Conservation (phyloP, 2,888 invertebrate species). For the Halictus ligatus region DNA sequence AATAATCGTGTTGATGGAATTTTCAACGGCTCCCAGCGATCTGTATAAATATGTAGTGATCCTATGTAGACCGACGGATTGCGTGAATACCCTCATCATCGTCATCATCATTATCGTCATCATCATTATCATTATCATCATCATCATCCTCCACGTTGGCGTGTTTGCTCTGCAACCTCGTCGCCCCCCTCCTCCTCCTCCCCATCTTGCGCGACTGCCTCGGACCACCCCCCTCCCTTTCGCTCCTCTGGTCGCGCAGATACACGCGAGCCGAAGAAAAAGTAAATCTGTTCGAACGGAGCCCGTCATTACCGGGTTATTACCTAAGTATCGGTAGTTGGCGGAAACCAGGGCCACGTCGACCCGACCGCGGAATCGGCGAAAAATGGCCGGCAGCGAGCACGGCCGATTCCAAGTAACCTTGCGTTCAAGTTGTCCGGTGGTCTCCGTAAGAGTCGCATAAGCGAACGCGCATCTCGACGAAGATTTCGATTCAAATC, state of each 20-base stretch:
- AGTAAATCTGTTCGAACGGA: constrained; percentile 73
- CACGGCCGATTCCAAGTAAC: constrained; percentile 8
- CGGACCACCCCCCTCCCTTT: background rate
- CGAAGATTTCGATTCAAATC: background rate
- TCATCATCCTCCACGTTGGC: constrained; percentile 73
- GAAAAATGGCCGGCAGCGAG: constrained; percentile 31
- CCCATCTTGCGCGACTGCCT: background rate
- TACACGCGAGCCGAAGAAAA: constrained; percentile 68
- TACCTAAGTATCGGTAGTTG: constrained; percentile 80
- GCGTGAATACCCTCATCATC: constrained; percentile 75
- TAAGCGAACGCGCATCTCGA: background rate
- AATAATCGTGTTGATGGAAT: constrained; percentile 59
- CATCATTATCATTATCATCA: constrained; percentile 72
- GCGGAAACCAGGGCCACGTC: constrained; percentile 67
- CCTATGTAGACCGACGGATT: constrained; percentile 56
- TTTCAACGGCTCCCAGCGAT: constrained; percentile 57
- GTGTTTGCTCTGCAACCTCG: constrained; percentile 77
- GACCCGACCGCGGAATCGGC: constrained; percentile 53
- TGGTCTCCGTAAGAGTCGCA: background rate
- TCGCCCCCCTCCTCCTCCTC: background rate
- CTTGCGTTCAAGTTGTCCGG: background rate
- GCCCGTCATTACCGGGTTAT: constrained; percentile 80
- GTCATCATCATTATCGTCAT: constrained; percentile 72
- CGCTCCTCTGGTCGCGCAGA: constrained; percentile 15
- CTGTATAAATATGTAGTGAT: constrained; percentile 48